These are phyloP conservation scores for Sula dactylatra DNA, from an alignment of 2,113 vertebrate species.

Conservation along the genomic window DNA sequence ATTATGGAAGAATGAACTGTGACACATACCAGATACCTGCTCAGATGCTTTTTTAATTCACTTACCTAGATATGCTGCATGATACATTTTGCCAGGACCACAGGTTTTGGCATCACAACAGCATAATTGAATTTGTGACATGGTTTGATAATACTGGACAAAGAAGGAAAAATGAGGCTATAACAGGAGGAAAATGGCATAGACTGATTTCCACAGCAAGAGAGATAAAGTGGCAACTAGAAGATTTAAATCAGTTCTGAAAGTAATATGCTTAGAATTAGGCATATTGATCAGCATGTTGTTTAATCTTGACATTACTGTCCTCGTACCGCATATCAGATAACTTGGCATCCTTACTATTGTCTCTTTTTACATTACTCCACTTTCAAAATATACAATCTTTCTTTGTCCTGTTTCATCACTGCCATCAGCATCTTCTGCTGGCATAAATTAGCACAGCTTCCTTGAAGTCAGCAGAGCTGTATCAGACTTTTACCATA, in stretches of 20 bases:
- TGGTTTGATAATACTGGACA: constrained; percentile 72
- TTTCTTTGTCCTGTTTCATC: neutral
- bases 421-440: neutral
- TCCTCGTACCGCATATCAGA: neutral
- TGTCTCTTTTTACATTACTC: neutral
- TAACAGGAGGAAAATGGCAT: constrained; percentile 18
- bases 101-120: constrained; percentile 73
- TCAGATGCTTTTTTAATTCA: constrained; percentile 83
- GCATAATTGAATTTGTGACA: constrained; percentile 75
- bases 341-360: neutral
- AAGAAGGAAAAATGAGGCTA: constrained; percentile 54
- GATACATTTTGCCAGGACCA: constrained; percentile 77
- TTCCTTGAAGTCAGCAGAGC: neutral
- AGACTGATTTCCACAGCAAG: constrained; percentile 36
- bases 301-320: constrained; percentile 23
- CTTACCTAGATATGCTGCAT: constrained; percentile 78
- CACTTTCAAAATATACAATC: neutral
- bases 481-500: neutral
- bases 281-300: constrained; percentile 25
- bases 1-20: constrained; percentile 76
- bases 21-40: constrained; percentile 89
- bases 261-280: constrained; percentile 56
- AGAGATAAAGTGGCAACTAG: constrained; percentile 48
- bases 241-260: constrained; percentile 54
- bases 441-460: neutral